Conservation (phyloP, 1,140 invertebrate genomes). For the Psilanteris sp. region DNA sequence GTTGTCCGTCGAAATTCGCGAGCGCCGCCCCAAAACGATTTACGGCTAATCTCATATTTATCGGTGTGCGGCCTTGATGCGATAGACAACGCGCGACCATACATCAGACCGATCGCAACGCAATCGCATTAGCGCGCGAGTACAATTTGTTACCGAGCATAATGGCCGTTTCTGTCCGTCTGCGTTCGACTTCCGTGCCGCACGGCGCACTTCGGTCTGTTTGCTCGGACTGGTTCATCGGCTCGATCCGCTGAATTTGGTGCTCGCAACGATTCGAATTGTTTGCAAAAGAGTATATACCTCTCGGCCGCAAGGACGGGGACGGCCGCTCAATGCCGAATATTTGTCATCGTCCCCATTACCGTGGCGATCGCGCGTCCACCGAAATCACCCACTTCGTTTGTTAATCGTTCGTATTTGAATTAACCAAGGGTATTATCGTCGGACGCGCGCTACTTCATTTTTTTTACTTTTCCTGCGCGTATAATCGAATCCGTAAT, state of each 20-base stretch:
- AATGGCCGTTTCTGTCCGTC: constrained; percentile 44
- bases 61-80: constrained; percentile 7
- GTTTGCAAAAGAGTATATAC: constrained; percentile 50
- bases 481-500: constrained; percentile 28
- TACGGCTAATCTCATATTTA: constrained; percentile 29
- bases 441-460: not conserved
- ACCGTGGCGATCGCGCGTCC: constrained; percentile 27
- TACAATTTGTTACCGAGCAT: constrained; percentile 54
- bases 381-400: constrained; percentile 29
- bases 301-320: constrained; percentile 37
- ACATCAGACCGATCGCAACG: constrained; percentile 19
- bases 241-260: constrained; percentile 42
- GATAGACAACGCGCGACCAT: not conserved
- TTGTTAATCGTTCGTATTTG: constrained; percentile 35
- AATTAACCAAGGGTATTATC: constrained; percentile 38
- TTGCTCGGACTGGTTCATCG: constrained; percentile 55
- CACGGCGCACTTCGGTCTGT: constrained; percentile 42
- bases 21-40: not conserved
- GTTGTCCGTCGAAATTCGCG: constrained; percentile 19
- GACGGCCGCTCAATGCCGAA: constrained; percentile 20
- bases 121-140: constrained; percentile 43
- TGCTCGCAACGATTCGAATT: constrained; percentile 35
- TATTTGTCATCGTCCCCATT: constrained; percentile 54
- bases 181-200: constrained; percentile 40
- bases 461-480: constrained; percentile 28